Conservation (phyloP, 2,888 invertebrate genomes). For the Athetis lepigone region DNA sequence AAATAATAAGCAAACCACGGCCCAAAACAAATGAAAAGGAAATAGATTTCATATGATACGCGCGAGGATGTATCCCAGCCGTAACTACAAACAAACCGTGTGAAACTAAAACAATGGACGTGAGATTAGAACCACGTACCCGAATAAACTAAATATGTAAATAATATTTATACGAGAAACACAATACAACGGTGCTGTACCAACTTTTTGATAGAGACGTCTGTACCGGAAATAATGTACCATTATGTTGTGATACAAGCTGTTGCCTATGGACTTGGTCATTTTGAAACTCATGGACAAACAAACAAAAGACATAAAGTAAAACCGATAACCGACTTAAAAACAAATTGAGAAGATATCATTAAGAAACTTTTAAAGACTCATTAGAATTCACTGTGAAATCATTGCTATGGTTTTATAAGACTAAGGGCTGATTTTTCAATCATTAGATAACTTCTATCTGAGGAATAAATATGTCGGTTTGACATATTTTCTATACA, state of each 20-base stretch:
- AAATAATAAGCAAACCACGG: constrained; percentile 28
- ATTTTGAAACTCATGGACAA: too few relatives aligned
- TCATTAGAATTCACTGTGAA: too few relatives aligned
- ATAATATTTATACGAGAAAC: constrained; percentile 56
- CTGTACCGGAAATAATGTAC: constrained; percentile 35
- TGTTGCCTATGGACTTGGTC: constrained; percentile 34
- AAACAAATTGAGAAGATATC: too few relatives aligned
- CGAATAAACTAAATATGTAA: constrained; percentile 59
- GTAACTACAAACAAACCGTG: constrained; percentile 62
- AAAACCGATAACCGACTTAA: too few relatives aligned
- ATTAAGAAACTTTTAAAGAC: too few relatives aligned
- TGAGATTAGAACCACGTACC: constrained; percentile 56
- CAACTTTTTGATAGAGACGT: constrained; percentile 51
- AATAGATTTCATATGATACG: constrained; percentile 70
- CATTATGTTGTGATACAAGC: constrained; percentile 29
- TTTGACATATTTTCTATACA: too few relatives aligned
- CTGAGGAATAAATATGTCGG: too few relatives aligned
- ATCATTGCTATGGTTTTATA: too few relatives aligned
- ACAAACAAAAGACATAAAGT: too few relatives aligned
- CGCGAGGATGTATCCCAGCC: constrained; percentile 66
- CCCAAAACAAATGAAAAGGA: constrained; percentile 66
- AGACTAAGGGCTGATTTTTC: too few relatives aligned
- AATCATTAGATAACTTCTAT: too few relatives aligned
- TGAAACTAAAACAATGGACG: constrained; percentile 68
- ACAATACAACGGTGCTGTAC: constrained; percentile 38